phyloP scores from a whole-genome alignment of 2,888 invertebrate genomes.

The Cataglyphis livida region DNA sequence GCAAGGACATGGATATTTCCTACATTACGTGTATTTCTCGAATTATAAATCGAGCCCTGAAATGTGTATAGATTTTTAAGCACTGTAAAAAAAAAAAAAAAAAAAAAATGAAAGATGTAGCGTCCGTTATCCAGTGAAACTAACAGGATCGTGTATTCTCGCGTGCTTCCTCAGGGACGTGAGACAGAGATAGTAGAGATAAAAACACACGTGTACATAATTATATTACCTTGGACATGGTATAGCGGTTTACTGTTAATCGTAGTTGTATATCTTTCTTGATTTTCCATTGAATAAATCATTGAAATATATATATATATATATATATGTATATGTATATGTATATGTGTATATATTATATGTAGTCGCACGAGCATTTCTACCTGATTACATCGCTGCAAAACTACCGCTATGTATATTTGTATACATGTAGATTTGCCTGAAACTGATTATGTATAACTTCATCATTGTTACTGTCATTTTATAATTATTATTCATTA shows the following conservation, averaged over 20 bases:
- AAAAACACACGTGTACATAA: constrained; percentile 78
- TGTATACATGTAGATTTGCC: background rate
- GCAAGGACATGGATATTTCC: constrained; percentile 37
- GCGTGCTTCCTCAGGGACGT: constrained; percentile 56
- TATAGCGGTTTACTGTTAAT: constrained; percentile 83
- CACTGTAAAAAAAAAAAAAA: constrained; percentile 40
- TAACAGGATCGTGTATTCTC: background rate
- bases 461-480: constrained; percentile 14
- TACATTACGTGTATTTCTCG: constrained; percentile 77
- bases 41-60: constrained; percentile 75
- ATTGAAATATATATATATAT: constrained; percentile 76
- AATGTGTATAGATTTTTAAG: constrained; percentile 59
- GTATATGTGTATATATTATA: constrained; percentile 49
- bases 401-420: constrained; percentile 1
- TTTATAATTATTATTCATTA: background rate
- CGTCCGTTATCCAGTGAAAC: constrained; percentile 25
- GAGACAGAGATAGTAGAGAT: constrained; percentile 11
- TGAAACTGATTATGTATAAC: constrained; percentile 1
- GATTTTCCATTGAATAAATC: constrained; percentile 82
- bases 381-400: background rate
- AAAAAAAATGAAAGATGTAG: constrained; percentile 29
- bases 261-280: constrained; percentile 80
- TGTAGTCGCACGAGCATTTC: constrained; percentile 54
- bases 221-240: constrained; percentile 78
- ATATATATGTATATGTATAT: constrained; percentile 70